Evolutionary conservation across 1,140 invertebrate genomes (phyloP).

Genomic region (Anastatus disparis): DNA sequence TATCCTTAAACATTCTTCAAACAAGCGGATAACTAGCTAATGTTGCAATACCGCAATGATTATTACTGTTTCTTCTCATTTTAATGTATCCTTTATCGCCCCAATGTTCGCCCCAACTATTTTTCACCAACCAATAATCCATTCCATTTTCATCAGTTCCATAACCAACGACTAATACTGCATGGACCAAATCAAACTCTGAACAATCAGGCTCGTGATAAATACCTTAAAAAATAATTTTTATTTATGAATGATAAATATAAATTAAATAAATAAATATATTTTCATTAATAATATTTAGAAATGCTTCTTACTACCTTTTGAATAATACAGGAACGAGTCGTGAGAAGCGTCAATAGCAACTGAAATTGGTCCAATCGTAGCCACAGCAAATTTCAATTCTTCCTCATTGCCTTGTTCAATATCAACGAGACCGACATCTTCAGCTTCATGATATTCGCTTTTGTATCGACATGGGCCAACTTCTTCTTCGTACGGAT

Average conservation of each 20-base stretch:
- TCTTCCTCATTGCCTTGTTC: conserved; percentile 75
- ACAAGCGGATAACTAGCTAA: conserved; percentile 85
- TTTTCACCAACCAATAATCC: conserved; percentile 89
- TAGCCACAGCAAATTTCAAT: conserved; percentile 82
- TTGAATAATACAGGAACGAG: conserved; percentile 82
- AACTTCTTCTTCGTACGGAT: conserved; percentile 86
- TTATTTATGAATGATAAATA: too few species aligned
- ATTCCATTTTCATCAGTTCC: conserved; percentile 69
- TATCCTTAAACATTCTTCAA: too few species aligned
- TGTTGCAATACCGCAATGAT: conserved; percentile 91
- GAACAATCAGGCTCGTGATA: conserved; percentile 78
- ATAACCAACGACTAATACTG: conserved; percentile 88
- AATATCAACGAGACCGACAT: conserved; percentile 87
- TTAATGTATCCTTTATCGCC: conserved; percentile 89
- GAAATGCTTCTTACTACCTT: conserved; percentile 62
- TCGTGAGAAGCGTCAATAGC: conserved; percentile 92
- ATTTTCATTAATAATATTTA: background rate
- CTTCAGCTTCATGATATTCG: conserved; percentile 79
- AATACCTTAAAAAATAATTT: conserved; percentile 74
- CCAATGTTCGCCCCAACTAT: conserved; percentile 87
- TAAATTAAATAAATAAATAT: too few species aligned
- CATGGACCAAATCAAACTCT: conserved; percentile 83
- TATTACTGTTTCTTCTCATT: conserved; percentile 87
- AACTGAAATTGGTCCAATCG: conserved; percentile 85
- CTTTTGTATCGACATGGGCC: conserved; percentile 80